Conservation (phyloP, 2,888 invertebrate species). For the Melikaiella ostensackeni region DNA sequence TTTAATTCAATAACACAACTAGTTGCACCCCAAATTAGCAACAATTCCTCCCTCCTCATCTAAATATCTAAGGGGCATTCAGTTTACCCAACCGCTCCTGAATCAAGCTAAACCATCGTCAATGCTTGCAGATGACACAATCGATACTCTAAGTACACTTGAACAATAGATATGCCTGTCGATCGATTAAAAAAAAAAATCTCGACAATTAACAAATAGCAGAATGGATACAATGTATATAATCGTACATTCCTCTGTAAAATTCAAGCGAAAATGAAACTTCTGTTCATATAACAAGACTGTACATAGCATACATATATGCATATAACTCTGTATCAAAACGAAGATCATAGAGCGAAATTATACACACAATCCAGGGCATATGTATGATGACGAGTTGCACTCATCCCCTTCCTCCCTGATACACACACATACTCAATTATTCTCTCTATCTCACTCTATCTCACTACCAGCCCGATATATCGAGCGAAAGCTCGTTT, state of each 20-base stretch:
- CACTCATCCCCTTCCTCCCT: conserved; percentile 39
- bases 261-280: not conserved
- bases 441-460: conserved; percentile 43
- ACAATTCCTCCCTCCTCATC: not conserved
- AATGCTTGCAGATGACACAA: not conserved
- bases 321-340: conserved; percentile 39
- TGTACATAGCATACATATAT: not conserved
- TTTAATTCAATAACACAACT: no score
- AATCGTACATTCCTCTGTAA: not conserved
- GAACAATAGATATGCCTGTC: not conserved
- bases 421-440: conserved; percentile 12
- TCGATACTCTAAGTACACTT: not conserved
- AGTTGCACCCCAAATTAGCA: not conserved
- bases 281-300: not conserved
- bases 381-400: not conserved
- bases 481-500: conserved; percentile 40
- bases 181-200: not conserved
- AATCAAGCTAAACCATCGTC: conserved; percentile 8
- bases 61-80: not conserved
- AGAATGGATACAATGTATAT: not conserved
- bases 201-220: not conserved
- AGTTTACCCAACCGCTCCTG: conserved; percentile 3
- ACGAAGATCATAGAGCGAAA: conserved; percentile 43
- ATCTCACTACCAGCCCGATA: conserved; percentile 42
- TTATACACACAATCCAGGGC: conserved; percentile 43